Base-by-base conservation (phyloP, 2,888 invertebrate genomes). In the Mesoligia furuncula region DNA sequence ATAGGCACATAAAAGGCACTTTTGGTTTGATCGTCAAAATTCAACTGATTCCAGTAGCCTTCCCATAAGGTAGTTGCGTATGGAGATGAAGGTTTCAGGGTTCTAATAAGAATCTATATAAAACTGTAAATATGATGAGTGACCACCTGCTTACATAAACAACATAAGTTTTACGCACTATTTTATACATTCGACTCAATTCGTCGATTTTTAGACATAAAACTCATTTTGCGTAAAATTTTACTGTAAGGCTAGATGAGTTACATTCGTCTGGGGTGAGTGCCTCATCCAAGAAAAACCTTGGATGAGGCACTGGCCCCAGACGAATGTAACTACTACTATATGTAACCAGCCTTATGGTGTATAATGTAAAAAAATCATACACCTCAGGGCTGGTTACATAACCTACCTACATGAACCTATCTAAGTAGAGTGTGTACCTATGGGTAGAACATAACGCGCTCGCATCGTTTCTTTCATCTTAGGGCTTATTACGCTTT, bases 401-500 rank as follows among this genome's bases (percentile, higher is more conserved):
- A 42, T 27, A 54, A 54, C 24, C 20, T 57, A 57, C n/a, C 54
- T 51, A 20, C 8, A 54, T 13, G 48, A 2, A 42, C 42, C 11
- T 79, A 62, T 11, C 6, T 54, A 36, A n/a, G 31, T 48, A 27
- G 31, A 42, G 24, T 36, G 24, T 36, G 51, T n/a, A n/a, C 54
- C 13, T 57, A 57, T 57, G 64, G 20, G 65, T n/a, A 57, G 27
- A 62, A 59, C 62, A 79, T 84, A 62, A 68, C 80, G 62, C 80
- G 62, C 20, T 51, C 51, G 48, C 72, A 36, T 79, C 79, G 83
- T 79, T 84, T 61, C 70, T 80, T 74, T 84, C 80, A 67, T 80
- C 75, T 70, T 70, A 84, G 74, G 66, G 27, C 66, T 81, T 84
- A 84, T 79, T 84, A 84, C 64, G 61, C 8, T 51, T 74, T 78